Evolutionary conservation across 2,888 invertebrate species (phyloP).

Genomic region (Sylvicola cinctus): DNA sequence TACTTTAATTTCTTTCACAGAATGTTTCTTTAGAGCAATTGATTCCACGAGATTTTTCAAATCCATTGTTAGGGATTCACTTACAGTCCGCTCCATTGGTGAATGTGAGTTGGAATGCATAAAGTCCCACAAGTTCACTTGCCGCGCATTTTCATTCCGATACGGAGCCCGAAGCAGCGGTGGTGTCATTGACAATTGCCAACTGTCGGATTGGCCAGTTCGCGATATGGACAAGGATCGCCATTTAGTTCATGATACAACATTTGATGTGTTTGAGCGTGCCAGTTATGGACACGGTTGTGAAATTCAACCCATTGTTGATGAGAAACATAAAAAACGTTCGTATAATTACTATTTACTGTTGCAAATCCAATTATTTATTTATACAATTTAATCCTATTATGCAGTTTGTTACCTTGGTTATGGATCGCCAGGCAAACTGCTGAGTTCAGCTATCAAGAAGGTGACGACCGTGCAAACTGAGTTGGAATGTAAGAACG

Average conservation of each 20-base stretch:
- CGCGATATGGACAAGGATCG: conserved; percentile 37
- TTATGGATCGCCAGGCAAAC: conserved; percentile 52
- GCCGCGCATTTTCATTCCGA: conserved; percentile 59
- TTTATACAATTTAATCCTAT: conserved; percentile 3
- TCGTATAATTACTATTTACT: conserved; percentile 7
- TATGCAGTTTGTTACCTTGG: conserved; percentile 53
- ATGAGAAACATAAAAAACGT: conserved; percentile 26
- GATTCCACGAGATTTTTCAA: conserved; percentile 48
- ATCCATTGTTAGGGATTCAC: conserved; percentile 38
- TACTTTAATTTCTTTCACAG: conserved; percentile 22
- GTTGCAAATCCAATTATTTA: conserved; percentile 2
- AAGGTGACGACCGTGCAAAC: conserved; percentile 41
- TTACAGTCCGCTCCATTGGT: conserved; percentile 46
- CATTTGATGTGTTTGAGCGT: conserved; percentile 57
- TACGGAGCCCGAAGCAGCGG: conserved; percentile 44
- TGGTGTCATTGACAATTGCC: conserved; percentile 51
- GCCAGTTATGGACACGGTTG: conserved; percentile 69
- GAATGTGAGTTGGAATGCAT: conserved; percentile 67
- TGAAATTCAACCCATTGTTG: conserved; percentile 38
- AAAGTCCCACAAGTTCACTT: conserved; percentile 48
- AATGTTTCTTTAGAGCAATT: conserved; percentile 66
- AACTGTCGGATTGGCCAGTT: conserved; percentile 51
- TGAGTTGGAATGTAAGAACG: conserved; percentile 45
- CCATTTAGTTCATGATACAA: conserved; percentile 36
- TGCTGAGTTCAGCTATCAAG: conserved; percentile 40